Evolutionary conservation across 1,140 invertebrate species (phyloP).

Genomic region (Temnothorax curvispinosus): DNA sequence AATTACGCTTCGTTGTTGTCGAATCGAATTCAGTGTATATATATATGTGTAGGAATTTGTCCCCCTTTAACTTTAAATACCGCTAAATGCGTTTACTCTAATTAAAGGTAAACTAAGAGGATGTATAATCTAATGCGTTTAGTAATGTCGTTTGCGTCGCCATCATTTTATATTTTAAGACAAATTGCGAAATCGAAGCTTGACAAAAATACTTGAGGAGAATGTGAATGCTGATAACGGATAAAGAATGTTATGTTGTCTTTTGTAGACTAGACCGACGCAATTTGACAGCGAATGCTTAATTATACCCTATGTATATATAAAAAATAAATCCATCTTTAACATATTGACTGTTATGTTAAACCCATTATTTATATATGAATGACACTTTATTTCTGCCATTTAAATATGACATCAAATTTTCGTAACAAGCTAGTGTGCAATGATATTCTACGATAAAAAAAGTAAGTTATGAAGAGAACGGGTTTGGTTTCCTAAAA

Average conservation of each 20-base stretch:
- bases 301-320: conserved; percentile 26
- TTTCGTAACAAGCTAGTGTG: neutral
- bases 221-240: neutral
- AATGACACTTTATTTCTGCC: neutral
- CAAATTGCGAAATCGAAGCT: conserved; percentile 3
- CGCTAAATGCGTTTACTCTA: conserved; percentile 70
- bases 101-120: conserved; percentile 63
- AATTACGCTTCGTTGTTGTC: conserved; percentile 49
- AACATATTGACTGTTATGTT: neutral
- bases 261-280: conserved; percentile 17
- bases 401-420: conserved; percentile 5
- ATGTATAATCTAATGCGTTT: conserved; percentile 76
- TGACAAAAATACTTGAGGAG: conserved; percentile 24
- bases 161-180: conserved; percentile 67
- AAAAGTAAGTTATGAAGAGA: neutral
- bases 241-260: conserved; percentile 1
- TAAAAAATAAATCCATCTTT: conserved; percentile 4
- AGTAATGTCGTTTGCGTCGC: conserved; percentile 76
- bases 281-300: conserved; percentile 20
- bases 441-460: neutral
- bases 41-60: conserved; percentile 66
- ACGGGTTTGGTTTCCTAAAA: neutral
- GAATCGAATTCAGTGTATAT: conserved; percentile 77
- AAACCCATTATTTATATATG: neutral
- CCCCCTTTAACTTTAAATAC: conserved; percentile 62